Conservation (phyloP, 2,797 vertebrate species). For the Tokudaia tokunoshimensis region DNA sequence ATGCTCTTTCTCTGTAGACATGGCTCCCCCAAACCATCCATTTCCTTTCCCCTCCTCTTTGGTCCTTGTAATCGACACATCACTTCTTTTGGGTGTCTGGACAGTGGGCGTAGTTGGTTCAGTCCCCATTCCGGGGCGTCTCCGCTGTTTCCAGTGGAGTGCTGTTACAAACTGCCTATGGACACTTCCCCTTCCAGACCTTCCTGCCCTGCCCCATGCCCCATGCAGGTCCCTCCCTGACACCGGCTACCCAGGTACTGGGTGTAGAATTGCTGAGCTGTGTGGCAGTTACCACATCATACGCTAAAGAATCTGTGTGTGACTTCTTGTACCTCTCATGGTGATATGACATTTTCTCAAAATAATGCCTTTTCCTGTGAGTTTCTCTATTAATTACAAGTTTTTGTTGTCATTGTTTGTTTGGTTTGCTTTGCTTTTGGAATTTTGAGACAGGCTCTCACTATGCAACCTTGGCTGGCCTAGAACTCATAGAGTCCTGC, state of each 20-base stretch:
- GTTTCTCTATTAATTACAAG: background rate
- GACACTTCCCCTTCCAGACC: background rate
- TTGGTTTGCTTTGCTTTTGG: background rate
- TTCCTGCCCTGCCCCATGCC: no score
- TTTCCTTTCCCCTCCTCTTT: background rate
- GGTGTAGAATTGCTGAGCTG: background rate
- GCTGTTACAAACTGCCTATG: background rate
- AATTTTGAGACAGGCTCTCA: background rate
- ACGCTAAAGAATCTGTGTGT: background rate
- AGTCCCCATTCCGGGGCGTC: background rate
- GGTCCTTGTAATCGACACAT: background rate
- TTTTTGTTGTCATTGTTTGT: background rate
- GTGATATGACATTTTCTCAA: background rate
- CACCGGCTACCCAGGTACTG: background rate
- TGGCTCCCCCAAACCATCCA: background rate
- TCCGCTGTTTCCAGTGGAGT: background rate
- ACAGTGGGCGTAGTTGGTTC: background rate
- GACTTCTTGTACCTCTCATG: background rate
- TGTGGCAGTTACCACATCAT: background rate
- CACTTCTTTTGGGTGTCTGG: no score
- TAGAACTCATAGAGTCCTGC: background rate
- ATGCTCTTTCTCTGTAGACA: background rate
- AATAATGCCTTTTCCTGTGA: background rate
- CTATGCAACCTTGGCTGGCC: background rate
- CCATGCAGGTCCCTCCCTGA: background rate